phyloP scores from a whole-genome alignment of 2,113 vertebrate species.

The Nycticebus coucang region DNA sequence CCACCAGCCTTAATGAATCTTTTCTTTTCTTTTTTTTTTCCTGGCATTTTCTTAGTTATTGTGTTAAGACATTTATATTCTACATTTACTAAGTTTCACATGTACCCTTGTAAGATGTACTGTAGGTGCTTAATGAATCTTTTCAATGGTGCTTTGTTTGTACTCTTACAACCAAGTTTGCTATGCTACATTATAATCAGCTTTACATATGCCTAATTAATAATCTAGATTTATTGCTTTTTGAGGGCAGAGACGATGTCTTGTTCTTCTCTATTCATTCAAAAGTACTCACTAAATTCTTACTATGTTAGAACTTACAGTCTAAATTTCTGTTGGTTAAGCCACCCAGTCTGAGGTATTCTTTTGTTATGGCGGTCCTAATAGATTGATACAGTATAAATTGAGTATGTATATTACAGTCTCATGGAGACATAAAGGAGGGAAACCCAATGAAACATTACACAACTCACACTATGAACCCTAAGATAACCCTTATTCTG shows the following conservation, averaged over 20 bases:
- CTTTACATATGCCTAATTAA: background rate
- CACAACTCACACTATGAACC: background rate
- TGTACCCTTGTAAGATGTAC: too few species aligned
- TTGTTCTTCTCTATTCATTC: conserved; percentile 25
- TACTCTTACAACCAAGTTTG: conserved; percentile 20
- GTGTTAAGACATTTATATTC: too few species aligned
- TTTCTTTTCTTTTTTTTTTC: background rate
- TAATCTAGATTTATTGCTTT: background rate
- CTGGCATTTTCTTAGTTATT: too few species aligned
- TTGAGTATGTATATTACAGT: background rate
- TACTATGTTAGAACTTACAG: background rate
- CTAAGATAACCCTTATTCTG: background rate
- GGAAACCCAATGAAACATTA: background rate
- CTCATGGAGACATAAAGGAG: background rate
- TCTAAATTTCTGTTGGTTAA: conserved; percentile 7
- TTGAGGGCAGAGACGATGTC: background rate
- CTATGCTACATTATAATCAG: background rate
- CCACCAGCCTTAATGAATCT: background rate
- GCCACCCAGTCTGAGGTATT: background rate
- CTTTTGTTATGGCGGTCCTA: conserved; percentile 4
- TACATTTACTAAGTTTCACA: too few species aligned
- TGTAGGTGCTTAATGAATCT: background rate
- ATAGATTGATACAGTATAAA: background rate
- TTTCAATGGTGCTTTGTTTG: background rate
- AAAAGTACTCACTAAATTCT: background rate